A percentile compares a stretch with the other conserved stretches of the same genome.
Conservation (phyloP, 2,113 vertebrate genomes). For the Emberiza fucata region DNA sequence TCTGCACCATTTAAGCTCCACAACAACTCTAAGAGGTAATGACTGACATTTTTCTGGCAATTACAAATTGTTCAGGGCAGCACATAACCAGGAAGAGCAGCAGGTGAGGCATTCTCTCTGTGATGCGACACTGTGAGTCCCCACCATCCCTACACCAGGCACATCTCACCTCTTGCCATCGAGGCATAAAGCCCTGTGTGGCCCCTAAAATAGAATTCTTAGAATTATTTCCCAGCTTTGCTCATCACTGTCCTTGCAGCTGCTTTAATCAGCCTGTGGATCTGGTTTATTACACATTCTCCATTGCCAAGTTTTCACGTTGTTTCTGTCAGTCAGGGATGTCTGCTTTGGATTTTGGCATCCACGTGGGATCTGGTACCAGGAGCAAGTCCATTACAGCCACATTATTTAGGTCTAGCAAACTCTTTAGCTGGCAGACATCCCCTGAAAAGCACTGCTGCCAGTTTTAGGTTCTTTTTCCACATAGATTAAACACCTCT, state of each 20-base stretch:
- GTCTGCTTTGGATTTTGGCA: background rate
- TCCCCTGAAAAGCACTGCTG: background rate
- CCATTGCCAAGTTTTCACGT: background rate
- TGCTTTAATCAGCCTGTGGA: background rate
- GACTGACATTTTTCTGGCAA: background rate
- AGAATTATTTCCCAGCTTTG: background rate
- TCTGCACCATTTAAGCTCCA: background rate
- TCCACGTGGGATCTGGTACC: background rate
- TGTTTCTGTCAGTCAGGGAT: background rate
- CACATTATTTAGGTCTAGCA: background rate
- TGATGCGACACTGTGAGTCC: background rate
- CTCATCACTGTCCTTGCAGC: background rate
- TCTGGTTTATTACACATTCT: background rate
- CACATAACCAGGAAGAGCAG: background rate
- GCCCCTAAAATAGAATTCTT: background rate
- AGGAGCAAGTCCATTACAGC: background rate
- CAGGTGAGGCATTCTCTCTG: background rate
- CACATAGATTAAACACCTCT: conserved; percentile 4
- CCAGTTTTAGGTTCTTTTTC: background rate
- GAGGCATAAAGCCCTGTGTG: fast-evolving
- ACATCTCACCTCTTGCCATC: background rate
- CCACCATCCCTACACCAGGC: fast-evolving
- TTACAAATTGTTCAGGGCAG: background rate
- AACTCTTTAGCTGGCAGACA: background rate
- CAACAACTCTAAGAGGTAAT: background rate